Base-by-base conservation (phyloP, 2,888 invertebrate species). In the Encarsia formosa region DNA sequence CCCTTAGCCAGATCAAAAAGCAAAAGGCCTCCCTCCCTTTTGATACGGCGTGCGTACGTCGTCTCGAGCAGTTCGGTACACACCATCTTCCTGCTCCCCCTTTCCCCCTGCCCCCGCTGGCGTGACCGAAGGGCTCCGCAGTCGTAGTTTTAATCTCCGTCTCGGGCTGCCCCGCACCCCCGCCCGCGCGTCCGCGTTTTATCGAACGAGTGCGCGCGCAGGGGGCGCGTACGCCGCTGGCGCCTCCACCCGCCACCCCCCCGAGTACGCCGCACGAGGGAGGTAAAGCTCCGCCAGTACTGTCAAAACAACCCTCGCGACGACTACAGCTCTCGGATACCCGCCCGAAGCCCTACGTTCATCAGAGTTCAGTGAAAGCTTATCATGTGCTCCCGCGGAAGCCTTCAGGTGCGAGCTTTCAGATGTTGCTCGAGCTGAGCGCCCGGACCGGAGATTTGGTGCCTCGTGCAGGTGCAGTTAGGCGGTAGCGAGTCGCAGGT, bases 191-290 rank as follows among this genome's bases (percentile, higher is more conserved):
- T 18, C 15, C 67, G 67, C 71, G 65, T 69, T n/a, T 71, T 73
- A 73, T 73, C 73, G 73, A 73, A 69, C 73, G 65, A 67, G 56
- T 74, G 73, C 73, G 73, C 73, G 73, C 73, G 73, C 73, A 72
- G 53, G 51, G 19, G 57, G 54, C 38, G 53, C 34, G 29, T 39
- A 19, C 26, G 38, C n/a, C 38, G 34, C 18, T 18, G 15, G 24
- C 24, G 34, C 35, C 37, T 37, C 37, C 19, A 9, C 9, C 16
- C 18, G 19, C 20, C 37, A 23, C 20, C 29, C 23, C 20, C 41
- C n/a, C 31, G 24, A 5, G 9, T 41, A 15, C 41, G 41, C 16
- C 22, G 18, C 22, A n/a, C n/a, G n/a, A n/a, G 62, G 60, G 58
- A 59, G 58, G 60, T 54, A 15, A 34, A 11, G 19, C 18, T 54